Conservation (phyloP, 1,140 invertebrate species). For the Halyomorpha halys region DNA sequence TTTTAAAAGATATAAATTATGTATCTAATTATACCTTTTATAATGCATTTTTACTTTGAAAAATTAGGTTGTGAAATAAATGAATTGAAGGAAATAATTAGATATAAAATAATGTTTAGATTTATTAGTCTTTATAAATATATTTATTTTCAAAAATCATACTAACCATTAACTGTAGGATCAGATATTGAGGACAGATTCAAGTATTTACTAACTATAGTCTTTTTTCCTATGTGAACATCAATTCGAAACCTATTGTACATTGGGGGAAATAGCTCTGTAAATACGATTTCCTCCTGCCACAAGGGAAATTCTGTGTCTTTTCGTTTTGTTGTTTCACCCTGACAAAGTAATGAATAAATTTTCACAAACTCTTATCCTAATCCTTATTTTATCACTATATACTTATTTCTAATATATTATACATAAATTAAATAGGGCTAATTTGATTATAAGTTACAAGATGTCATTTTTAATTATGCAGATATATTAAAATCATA, state of each 20-base stretch:
- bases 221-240: neutral
- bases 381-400: no score
- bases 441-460: no score
- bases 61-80: no score
- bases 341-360: neutral
- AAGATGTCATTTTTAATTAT: no score
- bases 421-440: no score
- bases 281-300: constrained; percentile 15
- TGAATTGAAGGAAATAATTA: no score
- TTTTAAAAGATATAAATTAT: no score
- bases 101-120: neutral
- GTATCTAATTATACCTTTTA: no score
- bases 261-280: constrained; percentile 13
- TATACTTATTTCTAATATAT: no score
- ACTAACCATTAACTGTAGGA: neutral
- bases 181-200: constrained; percentile 7
- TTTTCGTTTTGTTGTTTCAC: constrained; percentile 8
- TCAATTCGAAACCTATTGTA: constrained; percentile 15
- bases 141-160: neutral
- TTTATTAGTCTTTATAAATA: neutral
- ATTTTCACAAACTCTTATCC: no score
- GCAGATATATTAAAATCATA: no score
- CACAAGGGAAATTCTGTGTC: neutral
- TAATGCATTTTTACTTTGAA: no score
- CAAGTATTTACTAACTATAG: neutral